Evolutionary conservation across 1,140 invertebrate species (phyloP).

Genomic region (Lamellibrachia luymesi): DNA sequence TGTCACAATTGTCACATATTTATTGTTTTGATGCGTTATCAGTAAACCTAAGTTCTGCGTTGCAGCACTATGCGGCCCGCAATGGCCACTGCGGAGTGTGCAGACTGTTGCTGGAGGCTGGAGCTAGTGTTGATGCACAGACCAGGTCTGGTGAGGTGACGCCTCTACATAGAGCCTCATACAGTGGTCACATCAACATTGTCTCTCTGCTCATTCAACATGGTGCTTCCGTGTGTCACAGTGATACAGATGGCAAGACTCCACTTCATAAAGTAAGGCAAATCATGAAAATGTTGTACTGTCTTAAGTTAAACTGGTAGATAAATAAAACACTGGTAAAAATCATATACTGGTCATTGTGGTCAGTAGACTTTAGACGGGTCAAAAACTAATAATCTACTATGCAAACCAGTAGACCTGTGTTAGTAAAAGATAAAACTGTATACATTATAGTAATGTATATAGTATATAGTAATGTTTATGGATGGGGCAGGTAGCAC

Average conservation of each 20-base stretch:
- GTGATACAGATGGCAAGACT: conserved; percentile 78
- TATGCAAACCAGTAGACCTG: no score
- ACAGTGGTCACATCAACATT: conserved; percentile 44
- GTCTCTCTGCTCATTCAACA: conserved; percentile 64
- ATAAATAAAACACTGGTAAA: no score
- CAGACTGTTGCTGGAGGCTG: conserved; percentile 66
- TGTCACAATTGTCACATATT: no score
- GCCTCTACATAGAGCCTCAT: conserved; percentile 77
- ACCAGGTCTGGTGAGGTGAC: conserved; percentile 74
- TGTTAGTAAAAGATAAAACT: no score
- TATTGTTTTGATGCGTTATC: background rate
- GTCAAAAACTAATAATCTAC: no score
- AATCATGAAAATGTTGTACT: background rate
- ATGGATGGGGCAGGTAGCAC: no score
- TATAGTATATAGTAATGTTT: no score
- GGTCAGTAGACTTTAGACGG: no score
- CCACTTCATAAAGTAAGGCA: conserved; percentile 60
- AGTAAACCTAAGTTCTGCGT: conserved; percentile 32
- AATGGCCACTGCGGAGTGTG: conserved; percentile 73
- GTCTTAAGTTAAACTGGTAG: no score
- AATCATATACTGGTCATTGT: no score
- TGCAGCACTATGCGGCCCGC: conserved; percentile 79
- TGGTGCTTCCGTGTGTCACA: conserved; percentile 65
- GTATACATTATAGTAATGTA: no score
- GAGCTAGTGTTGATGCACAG: conserved; percentile 71